Evolutionary conservation across 2,888 invertebrate genomes (phyloP), one percentile per base, ranked within the genome.

Genomic region (Eulithis prunata): DNA sequence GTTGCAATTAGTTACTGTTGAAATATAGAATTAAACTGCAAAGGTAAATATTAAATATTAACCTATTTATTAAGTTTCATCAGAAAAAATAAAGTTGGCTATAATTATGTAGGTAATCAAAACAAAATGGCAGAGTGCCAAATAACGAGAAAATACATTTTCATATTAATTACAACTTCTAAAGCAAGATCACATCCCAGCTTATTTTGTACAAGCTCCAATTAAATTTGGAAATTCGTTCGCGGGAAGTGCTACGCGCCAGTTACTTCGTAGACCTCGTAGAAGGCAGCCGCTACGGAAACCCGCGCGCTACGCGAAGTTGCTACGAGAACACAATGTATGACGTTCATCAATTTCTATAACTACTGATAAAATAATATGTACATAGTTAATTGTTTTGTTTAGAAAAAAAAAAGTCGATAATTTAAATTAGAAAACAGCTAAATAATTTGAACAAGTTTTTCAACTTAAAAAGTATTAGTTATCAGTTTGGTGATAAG

Each of bases 191-290:
- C 11, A 49, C 5, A 10, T 21, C 21, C 3, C 5, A 11, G 45
- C 12, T 45, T 45, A 45, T 45, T 46, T 46, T 46, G 41, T 3
- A 47, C 49, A 21, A 21, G 21, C 13, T 7, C 49, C 49, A 21
- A 14, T 21, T 21, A 21, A 10, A 49, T 21, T 13, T 21, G 21
- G 3, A 6, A 46, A 32, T 47, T 14, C 14, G 45, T 7, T 3
- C 36, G 32, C 46, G 10, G 28, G 46, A 45, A 52, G 60, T 46
- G 54, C 13, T 46, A 56, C 28, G 45, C n/a, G 56, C 38, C 82
- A 84, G 84, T 84, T 76, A 70, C 49, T 66, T 72, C 73, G 76
- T 75, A 77, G 77, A 75, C 63, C 55, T 68, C 80, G 84, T 82
- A 85, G 83, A 76, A 68, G 57, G 10, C 71, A 74, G 73, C 66